Conservation (phyloP, 2,888 invertebrate genomes). For the Diabrotica balteata region DNA sequence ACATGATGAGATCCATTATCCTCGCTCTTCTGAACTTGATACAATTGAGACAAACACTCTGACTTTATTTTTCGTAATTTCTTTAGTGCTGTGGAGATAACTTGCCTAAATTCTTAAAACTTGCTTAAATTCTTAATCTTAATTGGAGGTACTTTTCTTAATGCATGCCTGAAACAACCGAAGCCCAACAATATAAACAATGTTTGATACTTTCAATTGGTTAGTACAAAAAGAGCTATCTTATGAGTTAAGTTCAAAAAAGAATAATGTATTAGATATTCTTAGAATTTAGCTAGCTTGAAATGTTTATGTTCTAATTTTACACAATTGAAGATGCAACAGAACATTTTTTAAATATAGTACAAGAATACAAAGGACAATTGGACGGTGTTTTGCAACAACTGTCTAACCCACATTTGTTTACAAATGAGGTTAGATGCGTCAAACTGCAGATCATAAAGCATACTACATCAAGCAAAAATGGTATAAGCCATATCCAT, state of each 20-base stretch:
- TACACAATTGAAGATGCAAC: too few species aligned
- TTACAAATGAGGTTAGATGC: too few species aligned
- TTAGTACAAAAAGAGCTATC: slow-evolving; percentile 12
- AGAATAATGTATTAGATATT: not conserved
- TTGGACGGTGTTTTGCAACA: too few species aligned
- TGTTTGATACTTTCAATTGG: slow-evolving; percentile 1
- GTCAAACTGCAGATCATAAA: too few species aligned
- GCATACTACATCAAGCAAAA: too few species aligned
- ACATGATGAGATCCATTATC: slow-evolving; percentile 6
- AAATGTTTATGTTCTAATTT: too few species aligned
- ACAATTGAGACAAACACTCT: slow-evolving; percentile 17
- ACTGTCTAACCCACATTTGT: too few species aligned
- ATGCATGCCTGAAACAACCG: slow-evolving; percentile 12
- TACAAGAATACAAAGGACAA: too few species aligned
- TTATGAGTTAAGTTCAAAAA: slow-evolving; percentile 1
- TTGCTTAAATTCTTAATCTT: slow-evolving; percentile 15
- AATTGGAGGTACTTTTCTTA: slow-evolving; percentile 11
- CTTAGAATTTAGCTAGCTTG: too few species aligned
- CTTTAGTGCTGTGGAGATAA: slow-evolving; percentile 5
- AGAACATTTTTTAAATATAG: too few species aligned
- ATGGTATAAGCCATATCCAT: too few species aligned
- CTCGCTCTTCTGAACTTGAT: slow-evolving; percentile 8
- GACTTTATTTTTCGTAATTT: slow-evolving; percentile 3
- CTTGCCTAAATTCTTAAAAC: slow-evolving; percentile 13
- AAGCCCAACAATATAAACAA: slow-evolving; percentile 14